Evolutionary conservation across 2,797 vertebrate species (phyloP).

Genomic region (Manis pentadactyla): DNA sequence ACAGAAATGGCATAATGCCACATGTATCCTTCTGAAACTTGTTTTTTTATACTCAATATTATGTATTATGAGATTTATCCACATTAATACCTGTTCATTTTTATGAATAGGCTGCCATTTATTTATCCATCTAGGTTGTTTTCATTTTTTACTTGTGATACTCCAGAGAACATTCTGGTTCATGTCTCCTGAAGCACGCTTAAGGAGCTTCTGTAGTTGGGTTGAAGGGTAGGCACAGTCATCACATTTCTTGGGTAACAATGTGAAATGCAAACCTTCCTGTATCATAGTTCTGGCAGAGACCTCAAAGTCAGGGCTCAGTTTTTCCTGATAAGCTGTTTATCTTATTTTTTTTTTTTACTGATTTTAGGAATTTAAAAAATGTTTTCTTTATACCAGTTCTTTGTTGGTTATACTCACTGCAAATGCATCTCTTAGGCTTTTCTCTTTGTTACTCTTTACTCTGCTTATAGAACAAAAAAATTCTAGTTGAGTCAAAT

Average conservation of each 20-base stretch:
- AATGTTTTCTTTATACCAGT: not conserved
- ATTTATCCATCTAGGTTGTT: not conserved
- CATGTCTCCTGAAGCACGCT: not conserved
- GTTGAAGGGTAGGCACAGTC: not conserved
- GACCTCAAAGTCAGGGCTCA: not conserved
- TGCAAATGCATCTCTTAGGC: not conserved
- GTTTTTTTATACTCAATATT: not conserved
- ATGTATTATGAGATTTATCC: not conserved
- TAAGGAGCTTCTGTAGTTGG: not conserved
- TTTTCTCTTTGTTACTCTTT: constrained; percentile 37
- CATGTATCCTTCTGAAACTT: not conserved
- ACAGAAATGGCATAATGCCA: not conserved
- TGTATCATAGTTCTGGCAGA: not conserved
- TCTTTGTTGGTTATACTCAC: not conserved
- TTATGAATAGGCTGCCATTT: not conserved
- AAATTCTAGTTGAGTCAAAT: not conserved
- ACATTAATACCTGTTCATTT: not conserved
- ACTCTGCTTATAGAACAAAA: not conserved
- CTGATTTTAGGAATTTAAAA: not conserved
- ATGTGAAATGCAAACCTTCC: not conserved
- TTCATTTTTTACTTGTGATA: not conserved
- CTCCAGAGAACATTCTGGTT: not conserved
- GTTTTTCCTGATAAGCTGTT: not conserved
- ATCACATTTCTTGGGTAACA: not conserved
- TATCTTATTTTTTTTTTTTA: not conserved